Evolutionary conservation across 2,797 vertebrate species (phyloP).

Genomic region (Pangasius mekongensis): DNA sequence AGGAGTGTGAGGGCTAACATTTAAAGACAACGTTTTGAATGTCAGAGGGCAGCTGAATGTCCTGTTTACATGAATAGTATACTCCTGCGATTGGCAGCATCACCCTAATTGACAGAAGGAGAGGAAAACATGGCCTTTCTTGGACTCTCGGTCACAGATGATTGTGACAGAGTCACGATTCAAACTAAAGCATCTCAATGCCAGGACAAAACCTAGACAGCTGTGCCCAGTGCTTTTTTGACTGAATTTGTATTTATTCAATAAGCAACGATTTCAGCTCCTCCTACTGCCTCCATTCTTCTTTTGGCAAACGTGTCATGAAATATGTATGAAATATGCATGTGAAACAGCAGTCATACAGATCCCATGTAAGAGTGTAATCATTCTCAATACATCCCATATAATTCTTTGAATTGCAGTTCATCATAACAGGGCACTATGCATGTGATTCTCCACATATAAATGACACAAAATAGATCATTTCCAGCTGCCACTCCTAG

Average conservation of each 20-base stretch:
- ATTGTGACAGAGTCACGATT: neutral
- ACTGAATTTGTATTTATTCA: no score
- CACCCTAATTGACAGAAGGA: neutral
- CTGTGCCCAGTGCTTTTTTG: no score
- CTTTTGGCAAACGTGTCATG: slow-evolving; percentile 25
- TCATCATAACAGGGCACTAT: neutral
- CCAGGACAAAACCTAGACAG: neutral
- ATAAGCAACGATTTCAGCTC: neutral
- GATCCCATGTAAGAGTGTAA: neutral
- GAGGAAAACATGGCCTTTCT: neutral
- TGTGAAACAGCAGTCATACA: slow-evolving; percentile 24
- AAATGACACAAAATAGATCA: neutral
- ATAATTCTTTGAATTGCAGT: neutral
- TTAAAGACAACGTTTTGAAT: neutral
- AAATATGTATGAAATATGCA: slow-evolving; percentile 52
- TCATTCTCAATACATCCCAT: neutral
- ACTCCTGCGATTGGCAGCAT: neutral
- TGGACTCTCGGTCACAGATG: neutral
- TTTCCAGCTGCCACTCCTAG: neutral
- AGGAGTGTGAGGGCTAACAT: neutral
- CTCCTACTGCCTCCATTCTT: neutral
- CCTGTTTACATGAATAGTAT: neutral
- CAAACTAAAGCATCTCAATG: neutral
- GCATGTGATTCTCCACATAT: neutral
- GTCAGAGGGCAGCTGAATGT: neutral